Evolutionary conservation across 2,113 vertebrate genomes (phyloP), one percentile per base, ranked within the genome.

Genomic region (Bujurquina vittata): DNA sequence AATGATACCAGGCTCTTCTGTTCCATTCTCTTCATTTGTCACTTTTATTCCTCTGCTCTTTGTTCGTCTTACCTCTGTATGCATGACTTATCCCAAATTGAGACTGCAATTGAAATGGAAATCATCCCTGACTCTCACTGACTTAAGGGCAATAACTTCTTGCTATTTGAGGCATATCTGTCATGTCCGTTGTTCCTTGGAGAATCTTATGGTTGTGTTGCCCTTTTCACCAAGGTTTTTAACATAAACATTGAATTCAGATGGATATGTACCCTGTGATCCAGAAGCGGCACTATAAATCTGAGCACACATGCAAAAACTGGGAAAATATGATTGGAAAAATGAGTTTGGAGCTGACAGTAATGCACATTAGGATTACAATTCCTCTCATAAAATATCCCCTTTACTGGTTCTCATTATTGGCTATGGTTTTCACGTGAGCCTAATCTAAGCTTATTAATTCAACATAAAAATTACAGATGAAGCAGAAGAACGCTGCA

Each of bases 21-120:
- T 79, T 91, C 83, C 79, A 89, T 90, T 90, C 91, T 92, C 80
- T 76, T 81, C 93, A 94, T 95, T 94, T 92, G 90, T 95, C 94
- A 95, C 93, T 91, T 94, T 93, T 94, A 94, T 92, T 93, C 85
- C 81, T 40, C 56, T 49, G 73, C 57, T 89, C 92, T 94, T 95
- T 95, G 92, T 93, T 88, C 84, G 18, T 85, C 76, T 82, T 72
- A 90, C 89, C 91, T 92, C 88, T 65, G 87, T 90, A 81, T 93
- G 91, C 92, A 93, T 91, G 93, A 93, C 17, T 91, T 91, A 90
- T 93, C 91, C 82, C 90, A 91, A 92, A 93, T 80, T 81, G 77
- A 90, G 55, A 52, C 80, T 0, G 17, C 93, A 90, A 92, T 91
- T 90, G 92, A 95, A 95, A 55, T 94, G 91, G 92, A 93, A 93